Base-by-base conservation (phyloP, 1,140 invertebrate species). In the Archivesica marissinica region DNA sequence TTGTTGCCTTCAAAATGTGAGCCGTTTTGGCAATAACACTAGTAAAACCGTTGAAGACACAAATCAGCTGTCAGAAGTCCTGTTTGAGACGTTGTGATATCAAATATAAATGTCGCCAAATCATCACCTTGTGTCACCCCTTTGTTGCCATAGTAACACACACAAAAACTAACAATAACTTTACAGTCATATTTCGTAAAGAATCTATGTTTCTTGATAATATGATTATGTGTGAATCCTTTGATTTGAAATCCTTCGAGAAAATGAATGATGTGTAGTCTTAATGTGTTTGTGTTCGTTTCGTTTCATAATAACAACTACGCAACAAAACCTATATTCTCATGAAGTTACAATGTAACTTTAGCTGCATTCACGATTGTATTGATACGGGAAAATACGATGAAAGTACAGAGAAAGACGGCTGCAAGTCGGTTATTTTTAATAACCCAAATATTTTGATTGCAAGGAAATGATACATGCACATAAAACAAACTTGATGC, bases 91-190 rank as follows among this genome's bases (percentile, higher is more conserved):
- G 68, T 44, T n/a, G 11, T 47, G 9, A 72, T 72, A 72, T 72
- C 68, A 72, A 72, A 72, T 72, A 72, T 72, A 72, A 72, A 72
- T 44, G 68, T 72, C 68, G 68, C 68, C 68, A 72, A 72, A 72
- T 50, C 50, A 44, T 72, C 68, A 72, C 68, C 68, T 50, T 72
- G 44, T 72, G 41, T 72, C 68, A 72, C 44, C 68, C 41, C 41
- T 30, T 25, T 44, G 68, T 72, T 72, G 41, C 68, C 25, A 72
- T 72, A 72, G 68, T 30, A 47, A 72, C 68, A 72, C n/a, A n/a
- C n/a, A n/a, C n/a, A 72, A 72, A 68, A 68, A 72, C 59, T 64
- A 64, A 35, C 59, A 64, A 33, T 64, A 64, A 64, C 59, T 64
- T 35, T 64, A 35, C 9, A 64, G 23, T 30, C 15, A 35, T 13